These are phyloP conservation scores for Napeogenes inachia DNA, from an alignment of 2,888 invertebrate species.

Conservation along the genomic window DNA sequence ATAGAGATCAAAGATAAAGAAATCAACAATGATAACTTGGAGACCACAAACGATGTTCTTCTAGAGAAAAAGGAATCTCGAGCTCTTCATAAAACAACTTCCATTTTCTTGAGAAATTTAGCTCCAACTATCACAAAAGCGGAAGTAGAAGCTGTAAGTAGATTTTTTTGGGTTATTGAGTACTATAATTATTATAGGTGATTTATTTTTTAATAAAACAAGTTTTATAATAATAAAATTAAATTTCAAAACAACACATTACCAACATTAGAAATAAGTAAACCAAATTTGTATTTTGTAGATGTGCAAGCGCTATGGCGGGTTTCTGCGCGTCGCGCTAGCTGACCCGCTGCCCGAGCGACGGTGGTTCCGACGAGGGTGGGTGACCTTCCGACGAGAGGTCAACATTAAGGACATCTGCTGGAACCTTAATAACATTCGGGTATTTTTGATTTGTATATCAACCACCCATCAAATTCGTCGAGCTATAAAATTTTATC, in stretches of 20 bases:
- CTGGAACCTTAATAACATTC: constrained; percentile 97
- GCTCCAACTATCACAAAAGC: constrained; percentile 97
- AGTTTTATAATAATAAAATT: too few species aligned
- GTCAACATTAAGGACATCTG: constrained; percentile 99
- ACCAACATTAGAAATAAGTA: background rate
- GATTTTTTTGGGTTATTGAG: constrained; percentile 4
- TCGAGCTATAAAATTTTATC: background rate
- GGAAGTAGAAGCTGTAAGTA: constrained; percentile 94
- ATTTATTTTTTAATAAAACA: too few species aligned
- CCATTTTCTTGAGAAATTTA: constrained; percentile 96
- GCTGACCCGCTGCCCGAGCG: constrained; percentile 98
- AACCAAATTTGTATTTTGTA: constrained; percentile 41
- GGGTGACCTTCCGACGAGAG: constrained; percentile 97
- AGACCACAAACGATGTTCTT: constrained; percentile 71
- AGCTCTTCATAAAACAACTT: constrained; percentile 95
- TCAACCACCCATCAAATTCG: background rate
- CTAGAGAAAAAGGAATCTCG: constrained; percentile 76
- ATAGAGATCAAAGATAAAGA: constrained; percentile 57
- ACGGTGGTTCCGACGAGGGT: constrained; percentile 96
- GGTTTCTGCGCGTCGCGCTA: constrained; percentile 95
- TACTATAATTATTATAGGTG: background rate
- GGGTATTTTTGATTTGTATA: constrained; percentile 66
- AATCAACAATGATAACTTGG: constrained; percentile 60
- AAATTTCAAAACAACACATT: too few species aligned
- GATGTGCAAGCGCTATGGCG: constrained; percentile 94